Conservation (phyloP, 2,888 invertebrate genomes). For the Hermaeophaga mercurialis region DNA sequence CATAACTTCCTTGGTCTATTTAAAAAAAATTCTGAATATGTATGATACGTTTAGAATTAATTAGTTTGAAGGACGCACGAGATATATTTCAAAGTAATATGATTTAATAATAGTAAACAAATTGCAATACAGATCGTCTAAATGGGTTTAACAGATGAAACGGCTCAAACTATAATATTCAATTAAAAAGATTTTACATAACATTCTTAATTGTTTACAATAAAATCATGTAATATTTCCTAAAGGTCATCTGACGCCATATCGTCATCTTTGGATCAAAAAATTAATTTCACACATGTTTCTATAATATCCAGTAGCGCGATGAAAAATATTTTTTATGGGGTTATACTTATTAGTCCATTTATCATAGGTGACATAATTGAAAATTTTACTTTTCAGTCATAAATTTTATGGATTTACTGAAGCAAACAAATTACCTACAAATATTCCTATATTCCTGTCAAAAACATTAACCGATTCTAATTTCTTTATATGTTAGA, state of each 20-base stretch:
- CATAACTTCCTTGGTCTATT: too few species aligned
- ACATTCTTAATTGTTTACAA: conserved; percentile 23
- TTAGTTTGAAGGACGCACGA: background rate
- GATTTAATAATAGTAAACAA: background rate
- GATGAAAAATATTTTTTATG: background rate
- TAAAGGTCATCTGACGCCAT: conserved; percentile 44
- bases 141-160: conserved; percentile 9
- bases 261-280: conserved; percentile 31
- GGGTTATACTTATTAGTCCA: background rate
- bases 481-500: background rate
- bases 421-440: background rate
- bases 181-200: conserved; percentile 7
- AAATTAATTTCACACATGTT: conserved; percentile 39
- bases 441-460: too few species aligned
- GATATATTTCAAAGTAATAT: background rate
- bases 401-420: background rate
- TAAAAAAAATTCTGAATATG: too few species aligned
- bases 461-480: too few species aligned
- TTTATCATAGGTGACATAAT: background rate
- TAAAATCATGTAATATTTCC: conserved; percentile 22
- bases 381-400: background rate
- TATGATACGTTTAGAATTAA: too few species aligned
- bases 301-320: background rate
- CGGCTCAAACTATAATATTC: background rate
- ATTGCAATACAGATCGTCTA: background rate